Percentiles rank a stretch among this genome's conserved stretches.
Conservation (phyloP, 2,888 invertebrate genomes). For the Dorcus hopei region DNA sequence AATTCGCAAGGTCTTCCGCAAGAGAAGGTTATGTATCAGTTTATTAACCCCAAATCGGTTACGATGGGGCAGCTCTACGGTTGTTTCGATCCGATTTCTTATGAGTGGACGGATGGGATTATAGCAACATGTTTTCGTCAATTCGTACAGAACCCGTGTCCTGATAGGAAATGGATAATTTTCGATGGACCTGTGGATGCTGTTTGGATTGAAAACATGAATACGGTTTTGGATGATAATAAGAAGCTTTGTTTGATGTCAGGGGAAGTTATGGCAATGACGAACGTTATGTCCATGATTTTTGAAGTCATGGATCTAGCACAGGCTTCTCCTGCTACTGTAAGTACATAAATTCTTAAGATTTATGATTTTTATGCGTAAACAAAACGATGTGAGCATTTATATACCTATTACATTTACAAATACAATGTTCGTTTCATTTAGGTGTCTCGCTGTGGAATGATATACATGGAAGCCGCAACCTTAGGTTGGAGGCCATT, state of each 20-base stretch:
- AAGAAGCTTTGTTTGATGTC: slow-evolving; percentile 84
- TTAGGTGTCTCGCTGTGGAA: slow-evolving; percentile 73
- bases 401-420: background rate
- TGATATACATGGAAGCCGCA: slow-evolving; percentile 86
- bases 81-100: slow-evolving; percentile 81
- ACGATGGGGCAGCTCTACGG: slow-evolving; percentile 92
- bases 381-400: background rate
- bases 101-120: slow-evolving; percentile 89
- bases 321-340: slow-evolving; percentile 84
- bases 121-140: slow-evolving; percentile 76
- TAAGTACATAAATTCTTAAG: slow-evolving; percentile 39
- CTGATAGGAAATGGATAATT: slow-evolving; percentile 85
- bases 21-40: slow-evolving; percentile 67
- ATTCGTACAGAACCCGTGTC: slow-evolving; percentile 70
- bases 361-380: background rate
- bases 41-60: slow-evolving; percentile 89
- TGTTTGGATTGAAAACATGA: slow-evolving; percentile 89
- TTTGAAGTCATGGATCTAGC: slow-evolving; percentile 85
- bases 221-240: slow-evolving; percentile 84
- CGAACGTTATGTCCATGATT: slow-evolving; percentile 77
- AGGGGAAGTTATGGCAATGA: slow-evolving; percentile 84
- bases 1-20: slow-evolving; percentile 58
- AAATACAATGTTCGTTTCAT: background rate
- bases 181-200: slow-evolving; percentile 91
- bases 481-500: slow-evolving; percentile 82